A percentile compares a stretch with the other conserved stretches of the same genome.
Evolutionary conservation across 1,140 invertebrate species (phyloP).

Genomic region (Hypothenemus hampei): DNA sequence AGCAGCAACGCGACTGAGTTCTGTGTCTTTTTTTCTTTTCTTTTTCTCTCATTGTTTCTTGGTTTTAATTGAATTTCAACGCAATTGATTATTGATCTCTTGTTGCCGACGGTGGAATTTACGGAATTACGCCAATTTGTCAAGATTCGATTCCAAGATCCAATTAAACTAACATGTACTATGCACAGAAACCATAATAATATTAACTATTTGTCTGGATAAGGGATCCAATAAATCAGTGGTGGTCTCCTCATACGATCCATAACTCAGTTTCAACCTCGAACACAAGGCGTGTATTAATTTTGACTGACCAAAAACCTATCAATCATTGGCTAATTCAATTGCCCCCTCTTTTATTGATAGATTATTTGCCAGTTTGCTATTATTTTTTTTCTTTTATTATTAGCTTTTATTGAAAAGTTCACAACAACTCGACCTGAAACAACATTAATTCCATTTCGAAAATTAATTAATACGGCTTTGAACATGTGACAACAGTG

Average conservation of each 20-base stretch:
- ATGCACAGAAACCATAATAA: too few relatives aligned
- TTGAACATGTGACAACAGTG: too few relatives aligned
- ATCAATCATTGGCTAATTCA: constrained; percentile 1
- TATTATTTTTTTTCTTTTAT: not conserved
- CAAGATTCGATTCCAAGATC: too few relatives aligned
- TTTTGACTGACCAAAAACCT: not conserved
- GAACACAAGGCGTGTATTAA: constrained; percentile 6
- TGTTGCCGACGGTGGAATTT: too few relatives aligned
- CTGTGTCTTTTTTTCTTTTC: not conserved
- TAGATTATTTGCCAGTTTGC: constrained; percentile 1
- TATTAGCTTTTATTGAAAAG: not conserved
- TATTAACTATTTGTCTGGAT: too few relatives aligned
- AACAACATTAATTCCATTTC: too few relatives aligned
- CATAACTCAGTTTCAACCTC: not conserved
- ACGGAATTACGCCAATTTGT: too few relatives aligned
- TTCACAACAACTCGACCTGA: too few relatives aligned
- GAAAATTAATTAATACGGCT: too few relatives aligned
- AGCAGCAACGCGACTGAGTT: too few relatives aligned
- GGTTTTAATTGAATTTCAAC: not conserved
- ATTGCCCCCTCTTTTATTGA: constrained; percentile 1
- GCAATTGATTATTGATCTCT: too few relatives aligned
- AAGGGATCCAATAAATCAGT: not conserved
- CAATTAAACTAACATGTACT: too few relatives aligned
- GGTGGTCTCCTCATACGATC: not conserved
- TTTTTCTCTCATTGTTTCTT: not conserved